Conservation (phyloP, 2,797 vertebrate genomes). For the Acomys russatus region DNA sequence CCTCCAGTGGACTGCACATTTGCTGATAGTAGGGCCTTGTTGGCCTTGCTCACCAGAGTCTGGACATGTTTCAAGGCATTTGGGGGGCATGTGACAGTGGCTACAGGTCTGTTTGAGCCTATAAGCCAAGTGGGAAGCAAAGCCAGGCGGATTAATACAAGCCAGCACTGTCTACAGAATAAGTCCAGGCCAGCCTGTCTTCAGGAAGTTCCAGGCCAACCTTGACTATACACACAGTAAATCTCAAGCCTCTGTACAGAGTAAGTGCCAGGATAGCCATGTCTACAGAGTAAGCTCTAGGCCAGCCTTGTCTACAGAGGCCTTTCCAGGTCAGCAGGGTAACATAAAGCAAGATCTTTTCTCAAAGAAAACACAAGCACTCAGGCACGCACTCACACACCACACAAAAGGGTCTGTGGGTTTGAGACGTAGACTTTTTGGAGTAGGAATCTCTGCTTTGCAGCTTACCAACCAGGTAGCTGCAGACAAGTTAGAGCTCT, state of each 20-base stretch:
- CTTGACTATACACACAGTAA: background rate
- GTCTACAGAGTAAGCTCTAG: background rate
- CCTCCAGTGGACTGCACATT: background rate
- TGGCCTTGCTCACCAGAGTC: background rate
- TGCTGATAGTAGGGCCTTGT: background rate
- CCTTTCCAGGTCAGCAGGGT: background rate
- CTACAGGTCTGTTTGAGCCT: background rate
- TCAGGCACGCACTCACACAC: background rate
- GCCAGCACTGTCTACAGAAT: background rate
- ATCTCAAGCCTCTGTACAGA: background rate
- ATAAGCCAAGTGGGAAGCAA: background rate
- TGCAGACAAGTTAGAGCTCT: background rate
- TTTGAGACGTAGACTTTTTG: background rate
- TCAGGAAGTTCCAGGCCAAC: background rate
- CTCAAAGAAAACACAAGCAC: background rate
- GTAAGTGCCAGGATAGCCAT: background rate
- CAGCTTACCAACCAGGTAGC: background rate
- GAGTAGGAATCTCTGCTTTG: background rate
- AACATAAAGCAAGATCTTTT: background rate
- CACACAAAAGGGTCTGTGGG: background rate
- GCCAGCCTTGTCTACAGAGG: background rate
- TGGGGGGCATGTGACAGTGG: accelerated
- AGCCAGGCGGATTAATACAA: background rate
- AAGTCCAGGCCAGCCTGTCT: background rate
- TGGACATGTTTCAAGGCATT: background rate